Evolutionary conservation across 2,797 vertebrate species (phyloP).

Genomic region (Ctenochaetus hawaiiensis): DNA sequence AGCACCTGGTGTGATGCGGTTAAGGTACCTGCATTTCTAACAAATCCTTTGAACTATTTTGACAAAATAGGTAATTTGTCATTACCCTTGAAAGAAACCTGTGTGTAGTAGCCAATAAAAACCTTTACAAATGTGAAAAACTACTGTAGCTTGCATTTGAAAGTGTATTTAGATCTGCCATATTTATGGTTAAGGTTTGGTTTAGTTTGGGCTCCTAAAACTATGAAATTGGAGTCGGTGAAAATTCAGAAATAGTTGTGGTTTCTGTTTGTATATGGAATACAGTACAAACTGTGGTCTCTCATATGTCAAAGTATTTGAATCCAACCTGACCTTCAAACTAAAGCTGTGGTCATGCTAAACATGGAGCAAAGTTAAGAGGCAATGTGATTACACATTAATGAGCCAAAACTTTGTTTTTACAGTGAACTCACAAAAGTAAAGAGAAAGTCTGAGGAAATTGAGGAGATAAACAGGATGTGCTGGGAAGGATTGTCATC

Average conservation of each 20-base stretch:
- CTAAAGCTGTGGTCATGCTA: background rate
- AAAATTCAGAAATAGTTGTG: too few relatives aligned
- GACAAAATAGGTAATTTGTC: too few relatives aligned
- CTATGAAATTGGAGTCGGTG: too few relatives aligned
- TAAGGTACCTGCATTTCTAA: background rate
- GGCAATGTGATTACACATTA: background rate
- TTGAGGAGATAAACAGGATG: background rate
- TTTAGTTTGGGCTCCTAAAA: too few relatives aligned
- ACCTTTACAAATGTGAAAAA: background rate
- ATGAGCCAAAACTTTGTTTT: background rate
- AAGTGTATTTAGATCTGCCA: background rate
- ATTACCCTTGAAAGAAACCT: background rate
- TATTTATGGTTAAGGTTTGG: background rate
- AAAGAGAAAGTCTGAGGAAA: background rate
- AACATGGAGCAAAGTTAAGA: background rate
- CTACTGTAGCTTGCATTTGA: background rate
- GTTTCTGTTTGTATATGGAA: too few relatives aligned
- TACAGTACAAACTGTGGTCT: too few relatives aligned
- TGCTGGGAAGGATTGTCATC: background rate
- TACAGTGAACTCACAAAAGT: background rate
- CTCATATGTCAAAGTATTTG: too few relatives aligned
- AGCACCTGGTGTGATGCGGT: background rate
- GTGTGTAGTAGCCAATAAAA: background rate
- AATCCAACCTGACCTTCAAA: background rate
- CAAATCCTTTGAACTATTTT: background rate